These are phyloP conservation scores for Ciconia stormi DNA, from an alignment of 2,113 vertebrate genomes.

Conservation along the genomic window DNA sequence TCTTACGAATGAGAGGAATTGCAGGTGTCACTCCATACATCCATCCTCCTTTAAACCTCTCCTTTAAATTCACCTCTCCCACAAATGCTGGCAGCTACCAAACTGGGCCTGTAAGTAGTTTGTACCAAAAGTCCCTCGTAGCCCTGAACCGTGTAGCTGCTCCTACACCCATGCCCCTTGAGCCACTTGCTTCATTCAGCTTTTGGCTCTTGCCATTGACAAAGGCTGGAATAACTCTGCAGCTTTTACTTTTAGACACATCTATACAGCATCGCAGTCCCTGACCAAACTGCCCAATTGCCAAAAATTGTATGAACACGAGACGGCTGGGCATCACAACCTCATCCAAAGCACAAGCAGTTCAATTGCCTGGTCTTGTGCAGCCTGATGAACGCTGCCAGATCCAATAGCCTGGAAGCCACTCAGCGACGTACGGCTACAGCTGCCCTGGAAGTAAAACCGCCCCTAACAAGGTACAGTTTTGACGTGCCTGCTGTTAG, in stretches of 20 bases:
- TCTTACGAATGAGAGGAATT: background rate
- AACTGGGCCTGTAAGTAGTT: background rate
- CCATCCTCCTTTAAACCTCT: background rate
- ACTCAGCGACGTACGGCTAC: rapidly evolving
- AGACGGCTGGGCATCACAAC: background rate
- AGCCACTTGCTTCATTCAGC: background rate
- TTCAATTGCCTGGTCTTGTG: background rate
- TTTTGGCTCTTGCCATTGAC: background rate
- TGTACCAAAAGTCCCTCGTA: background rate
- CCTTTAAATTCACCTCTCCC: background rate
- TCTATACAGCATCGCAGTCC: rapidly evolving
- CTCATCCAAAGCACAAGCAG: background rate
- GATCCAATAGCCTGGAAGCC: background rate
- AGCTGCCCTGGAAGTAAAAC: background rate
- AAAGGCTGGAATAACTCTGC: background rate
- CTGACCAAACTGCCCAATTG: background rate
- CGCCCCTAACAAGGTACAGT: background rate
- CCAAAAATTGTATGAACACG: rapidly evolving
- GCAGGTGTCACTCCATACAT: background rate
- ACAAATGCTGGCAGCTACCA: background rate
- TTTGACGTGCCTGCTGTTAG: background rate
- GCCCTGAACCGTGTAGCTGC: background rate
- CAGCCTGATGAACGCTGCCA: background rate
- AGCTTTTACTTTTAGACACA: background rate
- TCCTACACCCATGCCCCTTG: rapidly evolving